Evolutionary conservation across 2,888 invertebrate species (phyloP), one percentile per base, ranked within the genome.

Genomic region (Cerceris ruficornis): DNA sequence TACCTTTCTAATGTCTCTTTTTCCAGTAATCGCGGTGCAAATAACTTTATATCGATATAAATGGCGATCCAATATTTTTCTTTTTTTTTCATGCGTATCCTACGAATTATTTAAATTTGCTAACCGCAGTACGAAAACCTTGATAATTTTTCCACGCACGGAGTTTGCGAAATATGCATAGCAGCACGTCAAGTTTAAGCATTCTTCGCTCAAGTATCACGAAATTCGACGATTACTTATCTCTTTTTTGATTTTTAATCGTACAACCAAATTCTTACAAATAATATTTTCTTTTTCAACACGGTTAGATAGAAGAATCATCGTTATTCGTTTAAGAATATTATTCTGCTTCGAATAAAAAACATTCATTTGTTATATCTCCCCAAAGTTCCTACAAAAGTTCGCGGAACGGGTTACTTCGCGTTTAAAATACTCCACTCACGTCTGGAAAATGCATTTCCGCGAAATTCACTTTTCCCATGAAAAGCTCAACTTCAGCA

Each of bases 141-240:
- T 9, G 13, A 39, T 57, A 64, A 17, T 66, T 66, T 72, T 66
- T 68, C 28, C 50, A 62, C 68, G 61, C 64, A 70, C 28, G 50
- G 14, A 17, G 42, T 72, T 72, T 74, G 28, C 69, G 74, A 62
- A 69, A 74, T 28, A 14, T 58, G 64, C 13, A 15, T 17, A 6
- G 49, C 62, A 52, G 43, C 67, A 39, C 46, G 55, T 72, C 50
- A 58, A 13, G 49, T 66, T 61, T 15, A 55, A 57, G 39, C 64
- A 64, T 70, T 70, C 64, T 58, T 64, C 58, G 57, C 17, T 15
- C 41, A 43, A 58, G 58, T 28, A 42, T 52, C 71, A 58, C 42
- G 65, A 65, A 71, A 65, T 71, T 65, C 52, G 71, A 71, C 58
- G 28, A 28, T 28, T 28, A 59, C 50, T 65, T 65, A 64, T 60